Base-by-base conservation (phyloP, 2,888 invertebrate species). In the Acronicta leporina region DNA sequence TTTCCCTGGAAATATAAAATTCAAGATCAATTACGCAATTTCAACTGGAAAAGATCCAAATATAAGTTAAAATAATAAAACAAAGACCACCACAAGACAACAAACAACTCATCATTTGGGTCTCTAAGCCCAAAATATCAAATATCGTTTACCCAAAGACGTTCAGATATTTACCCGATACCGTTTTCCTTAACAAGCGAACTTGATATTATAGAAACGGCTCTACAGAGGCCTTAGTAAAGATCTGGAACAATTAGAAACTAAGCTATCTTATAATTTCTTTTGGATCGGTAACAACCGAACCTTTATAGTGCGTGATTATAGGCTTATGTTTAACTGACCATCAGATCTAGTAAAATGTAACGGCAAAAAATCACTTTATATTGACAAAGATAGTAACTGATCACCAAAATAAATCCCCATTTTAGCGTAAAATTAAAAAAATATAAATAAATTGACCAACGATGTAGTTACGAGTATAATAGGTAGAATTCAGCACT, bases 101-200 rank as follows among this genome's bases (percentile, higher is more conserved):
- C 44, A 45, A 54, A 49, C 52, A 48, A 55, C 41, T 47, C 51
- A 50, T 59, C 13, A 64, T 46, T 63, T 52, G 20, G 14, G 11
- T 35, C 20, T 33, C 15, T 27, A 41, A 45, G 40, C 14, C 9
- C 8, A 42, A 50, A 60, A 44, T 47, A 51, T 47, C 14, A 53
- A 53, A 61, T 58, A 70, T 49, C 58, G 13, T 53, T 70, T 8
- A 41, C 48, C 20, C 11, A 52, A 51, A 58, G 55, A 46, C 8
- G 25, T 20, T 27, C 48, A 52, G 40, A 49, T 7, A 11, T 49
- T 50, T 50, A 30, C 11, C 49, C 8, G 35, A 43, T 46, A 33
- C 16, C 35, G 27, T 70, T 57, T 43, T 40, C 50, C 30, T 46
- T 53, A 47, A 50, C 15, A 55, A 55, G 20, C 40, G 56, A 53